Evolutionary conservation across 2,797 vertebrate species (phyloP), one percentile per base, ranked within the genome.

Genomic region (Crenuchus spilurus): DNA sequence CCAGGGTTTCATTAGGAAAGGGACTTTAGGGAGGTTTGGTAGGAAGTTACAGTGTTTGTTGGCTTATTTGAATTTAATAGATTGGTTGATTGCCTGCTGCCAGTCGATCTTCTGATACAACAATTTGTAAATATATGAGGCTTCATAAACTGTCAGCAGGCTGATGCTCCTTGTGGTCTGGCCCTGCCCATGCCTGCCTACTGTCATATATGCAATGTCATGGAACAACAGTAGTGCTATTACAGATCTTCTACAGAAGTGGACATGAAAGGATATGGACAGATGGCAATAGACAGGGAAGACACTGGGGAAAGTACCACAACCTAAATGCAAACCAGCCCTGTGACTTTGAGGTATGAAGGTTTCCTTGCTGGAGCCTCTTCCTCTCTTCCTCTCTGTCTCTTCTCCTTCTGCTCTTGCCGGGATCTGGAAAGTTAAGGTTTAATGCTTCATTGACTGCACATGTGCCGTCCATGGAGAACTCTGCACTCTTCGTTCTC

Each of bases 391-490:
- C 55, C 69, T 61, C 30, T 82, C 69, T 78, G 63, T 78, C 71
- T 74, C 49, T 78, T 64, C 71, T 73, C 76, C 39, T 69, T 69
- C 35, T 77, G 52, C 73, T 81, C 57, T 71, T 79, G 74, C 69
- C 71, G 74, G 68, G 77, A 77, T 81, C 74, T 80, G 77, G 82
- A 83, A 80, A 81, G 75, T 78, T 83, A 82, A 80, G 78, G 76
- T 83, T 83, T 83, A 78, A 83, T 76, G 81, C 82, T 82, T 79
- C 80, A 84, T 83, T 83, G 82, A 69, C 77, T 81, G 75, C 83
- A 86, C 81, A 86, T 86, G 83, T 86, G 76, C 76, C 24, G 74
- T 75, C 33, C 75, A 77, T 62, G 71, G 75, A 75, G 69, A 66
- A 69, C 72, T 70, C 67, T 72, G 37, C 39, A 68, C 48, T 65